A percentile compares a stretch with the other conserved stretches of the same genome.
These are phyloP conservation scores for Steromphala cineraria DNA, from an alignment of 2,888 invertebrate genomes.

Conservation along the genomic window DNA sequence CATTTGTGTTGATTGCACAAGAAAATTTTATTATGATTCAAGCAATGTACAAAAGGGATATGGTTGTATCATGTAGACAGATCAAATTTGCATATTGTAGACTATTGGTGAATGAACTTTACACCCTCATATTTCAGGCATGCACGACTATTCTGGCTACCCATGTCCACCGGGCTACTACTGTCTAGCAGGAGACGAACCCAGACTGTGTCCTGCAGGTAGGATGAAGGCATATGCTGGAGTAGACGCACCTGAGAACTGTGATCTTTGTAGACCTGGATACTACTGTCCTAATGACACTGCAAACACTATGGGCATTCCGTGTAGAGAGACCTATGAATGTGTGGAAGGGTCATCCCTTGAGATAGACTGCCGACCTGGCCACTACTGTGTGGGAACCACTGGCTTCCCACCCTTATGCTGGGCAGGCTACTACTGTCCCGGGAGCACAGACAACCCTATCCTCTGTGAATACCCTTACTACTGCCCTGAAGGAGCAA, in stretches of 20 bases:
- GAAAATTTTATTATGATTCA: no score
- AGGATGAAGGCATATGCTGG: slow-evolving; percentile 65
- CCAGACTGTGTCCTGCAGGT: slow-evolving; percentile 70
- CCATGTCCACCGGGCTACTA: slow-evolving; percentile 71
- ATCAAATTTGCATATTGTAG: no score
- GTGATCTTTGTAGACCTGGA: slow-evolving; percentile 62
- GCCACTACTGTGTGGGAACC: slow-evolving; percentile 65
- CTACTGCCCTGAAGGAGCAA: slow-evolving; percentile 70
- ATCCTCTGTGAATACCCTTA: slow-evolving; percentile 62
- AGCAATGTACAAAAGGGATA: no score
- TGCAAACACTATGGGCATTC: slow-evolving; percentile 64
- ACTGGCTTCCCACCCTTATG: slow-evolving; percentile 67
- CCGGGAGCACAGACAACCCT: slow-evolving; percentile 63
- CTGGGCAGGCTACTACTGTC: slow-evolving; percentile 70
- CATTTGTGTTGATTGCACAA: no score
- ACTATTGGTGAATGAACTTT: not conserved
- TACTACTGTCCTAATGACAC: slow-evolving; percentile 70
- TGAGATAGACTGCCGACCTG: slow-evolving; percentile 62
- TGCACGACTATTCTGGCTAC: slow-evolving; percentile 59
- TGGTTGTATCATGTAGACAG: no score
- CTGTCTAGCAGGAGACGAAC: slow-evolving; percentile 67
- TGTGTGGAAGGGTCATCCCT: slow-evolving; percentile 67
- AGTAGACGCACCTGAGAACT: slow-evolving; percentile 57
- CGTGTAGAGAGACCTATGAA: slow-evolving; percentile 64
- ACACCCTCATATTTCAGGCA: slow-evolving; percentile 52